These are phyloP conservation scores for Scarus forsteni DNA, from an alignment of 2,797 vertebrate genomes.

Conservation along the genomic window DNA sequence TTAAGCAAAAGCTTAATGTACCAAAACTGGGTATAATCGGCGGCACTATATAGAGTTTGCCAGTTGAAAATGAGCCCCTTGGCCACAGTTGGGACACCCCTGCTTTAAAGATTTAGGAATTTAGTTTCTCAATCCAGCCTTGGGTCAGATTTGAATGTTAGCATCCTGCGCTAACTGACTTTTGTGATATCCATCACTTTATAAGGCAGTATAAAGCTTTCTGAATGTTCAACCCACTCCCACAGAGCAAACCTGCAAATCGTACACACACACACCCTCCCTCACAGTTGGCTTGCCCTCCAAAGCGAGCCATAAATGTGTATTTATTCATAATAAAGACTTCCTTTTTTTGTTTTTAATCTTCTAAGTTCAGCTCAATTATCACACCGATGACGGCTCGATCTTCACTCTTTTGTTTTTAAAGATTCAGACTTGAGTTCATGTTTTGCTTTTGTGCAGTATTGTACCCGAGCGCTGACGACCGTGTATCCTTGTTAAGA, in stretches of 20 bases:
- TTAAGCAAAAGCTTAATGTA: too few species aligned
- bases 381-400: slow-evolving; percentile 47
- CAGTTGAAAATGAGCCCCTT: too few species aligned
- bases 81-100: too few species aligned
- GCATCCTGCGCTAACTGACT: slow-evolving; percentile 16
- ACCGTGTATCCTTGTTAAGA: slow-evolving; percentile 43
- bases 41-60: too few species aligned
- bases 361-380: slow-evolving; percentile 44
- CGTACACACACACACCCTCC: slow-evolving; percentile 23
- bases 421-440: slow-evolving; percentile 42
- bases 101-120: slow-evolving; percentile 23
- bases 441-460: slow-evolving; percentile 69
- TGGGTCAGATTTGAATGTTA: slow-evolving; percentile 21
- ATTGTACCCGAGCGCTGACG: slow-evolving; percentile 68
- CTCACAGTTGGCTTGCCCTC: slow-evolving; percentile 27
- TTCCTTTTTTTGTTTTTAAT: slow-evolving; percentile 37
- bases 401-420: slow-evolving; percentile 38
- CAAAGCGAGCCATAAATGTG: slow-evolving; percentile 50
- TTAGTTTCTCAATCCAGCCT: slow-evolving; percentile 25
- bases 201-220: slow-evolving; percentile 27
- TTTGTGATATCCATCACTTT: slow-evolving; percentile 15
- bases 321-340: slow-evolving; percentile 55
- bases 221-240: slow-evolving; percentile 48
- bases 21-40: too few species aligned
- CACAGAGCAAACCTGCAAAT: slow-evolving; percentile 39